Conservation (phyloP, 2,888 invertebrate species). For the Acronicta alni region DNA sequence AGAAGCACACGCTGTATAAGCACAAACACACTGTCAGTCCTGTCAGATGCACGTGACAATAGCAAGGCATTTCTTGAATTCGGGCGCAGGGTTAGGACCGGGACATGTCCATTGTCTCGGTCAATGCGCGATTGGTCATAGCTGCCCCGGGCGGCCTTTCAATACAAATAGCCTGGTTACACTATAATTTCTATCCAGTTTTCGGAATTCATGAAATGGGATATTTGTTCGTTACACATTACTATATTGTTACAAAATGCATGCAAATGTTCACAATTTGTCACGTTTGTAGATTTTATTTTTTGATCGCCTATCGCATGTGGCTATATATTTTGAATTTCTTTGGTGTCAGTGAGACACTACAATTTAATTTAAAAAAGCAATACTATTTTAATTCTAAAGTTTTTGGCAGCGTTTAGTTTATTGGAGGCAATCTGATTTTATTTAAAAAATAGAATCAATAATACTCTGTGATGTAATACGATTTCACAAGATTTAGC, state of each 20-base stretch:
- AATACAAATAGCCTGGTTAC: constrained; percentile 28
- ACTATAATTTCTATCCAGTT: constrained; percentile 27
- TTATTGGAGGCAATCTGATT: too few relatives aligned
- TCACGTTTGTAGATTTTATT: constrained; percentile 9
- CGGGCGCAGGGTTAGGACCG: constrained; percentile 27
- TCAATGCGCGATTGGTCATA: constrained; percentile 42
- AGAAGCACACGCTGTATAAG: constrained; percentile 9
- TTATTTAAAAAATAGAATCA: too few relatives aligned
- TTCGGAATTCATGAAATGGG: constrained; percentile 30
- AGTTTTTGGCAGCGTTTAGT: too few relatives aligned
- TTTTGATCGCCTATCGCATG: not conserved
- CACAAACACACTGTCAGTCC: not conserved
- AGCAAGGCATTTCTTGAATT: constrained; percentile 30
- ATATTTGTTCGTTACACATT: not conserved
- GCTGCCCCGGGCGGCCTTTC: constrained; percentile 29
- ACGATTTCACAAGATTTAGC: too few relatives aligned
- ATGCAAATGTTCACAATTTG: constrained; percentile 3
- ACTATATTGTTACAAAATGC: constrained; percentile 14
- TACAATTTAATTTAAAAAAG: too few relatives aligned
- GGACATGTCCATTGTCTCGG: constrained; percentile 33
- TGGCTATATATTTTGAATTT: not conserved
- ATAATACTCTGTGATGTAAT: too few relatives aligned
- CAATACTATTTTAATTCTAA: too few relatives aligned
- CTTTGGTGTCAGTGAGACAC: not conserved
- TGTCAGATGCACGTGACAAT: constrained; percentile 35